Percentiles rank a stretch among this genome's conserved stretches.
Evolutionary conservation across 2,113 vertebrate species (phyloP).

Genomic region (Poeciliopsis prolifica): DNA sequence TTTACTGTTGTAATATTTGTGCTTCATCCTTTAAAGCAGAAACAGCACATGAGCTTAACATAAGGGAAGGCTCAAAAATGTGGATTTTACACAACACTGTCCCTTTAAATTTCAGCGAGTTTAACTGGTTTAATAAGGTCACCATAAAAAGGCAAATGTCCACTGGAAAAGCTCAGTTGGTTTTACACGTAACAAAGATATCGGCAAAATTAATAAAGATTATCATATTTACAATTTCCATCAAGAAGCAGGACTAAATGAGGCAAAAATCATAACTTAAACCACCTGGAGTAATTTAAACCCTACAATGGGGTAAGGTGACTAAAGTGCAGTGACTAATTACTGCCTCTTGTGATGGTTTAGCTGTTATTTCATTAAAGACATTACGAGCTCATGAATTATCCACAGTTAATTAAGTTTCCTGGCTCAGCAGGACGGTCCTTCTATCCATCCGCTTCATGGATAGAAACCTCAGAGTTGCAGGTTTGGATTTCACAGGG

Average conservation of each 20-base stretch:
- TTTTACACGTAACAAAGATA: not conserved
- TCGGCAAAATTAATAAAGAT: not conserved
- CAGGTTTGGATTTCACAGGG: constrained; percentile 37
- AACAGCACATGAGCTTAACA: too few relatives aligned
- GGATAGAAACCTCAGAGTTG: not conserved
- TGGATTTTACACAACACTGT: too few relatives aligned
- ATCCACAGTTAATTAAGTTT: constrained; percentile 13
- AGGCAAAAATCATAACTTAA: not conserved
- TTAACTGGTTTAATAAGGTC: not conserved
- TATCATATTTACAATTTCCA: not conserved
- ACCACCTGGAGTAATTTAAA: not conserved
- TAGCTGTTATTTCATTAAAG: not conserved
- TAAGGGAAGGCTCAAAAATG: too few relatives aligned
- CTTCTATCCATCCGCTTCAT: constrained; percentile 37
- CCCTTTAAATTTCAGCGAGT: not conserved
- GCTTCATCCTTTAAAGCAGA: too few relatives aligned
- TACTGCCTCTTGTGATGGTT: not conserved
- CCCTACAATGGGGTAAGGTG: not conserved
- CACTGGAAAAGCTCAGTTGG: not conserved
- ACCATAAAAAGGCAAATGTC: not conserved
- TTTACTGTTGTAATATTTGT: too few relatives aligned
- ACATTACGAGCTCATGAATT: not conserved
- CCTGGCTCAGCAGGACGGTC: constrained; percentile 23
- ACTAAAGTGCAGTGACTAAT: not conserved
- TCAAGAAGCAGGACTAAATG: not conserved